Evolutionary conservation across 2,113 vertebrate genomes (phyloP), one percentile per base, ranked within the genome.

Genomic region (Desmodus rotundus): DNA sequence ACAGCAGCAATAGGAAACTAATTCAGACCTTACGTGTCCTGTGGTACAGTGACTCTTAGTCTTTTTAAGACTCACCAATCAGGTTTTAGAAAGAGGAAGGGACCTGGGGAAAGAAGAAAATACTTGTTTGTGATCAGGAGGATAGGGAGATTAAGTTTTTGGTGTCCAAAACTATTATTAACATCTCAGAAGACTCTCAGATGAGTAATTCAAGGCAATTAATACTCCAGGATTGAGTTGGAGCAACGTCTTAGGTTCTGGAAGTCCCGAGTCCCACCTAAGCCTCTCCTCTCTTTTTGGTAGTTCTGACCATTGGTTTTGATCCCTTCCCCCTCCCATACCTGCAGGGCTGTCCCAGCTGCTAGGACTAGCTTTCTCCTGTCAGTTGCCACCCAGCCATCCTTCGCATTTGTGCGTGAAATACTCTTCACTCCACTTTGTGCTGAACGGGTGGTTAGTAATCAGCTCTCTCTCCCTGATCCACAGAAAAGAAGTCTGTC

Each of bases 81-180:
- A 43, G 43, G 9, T 82, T 72, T 72, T 89, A 33, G 56, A 73
- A 83, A 91, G 45, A 90, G 43, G 63, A 52, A 45, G 1, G 26
- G 65, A 7, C 15, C 1, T 33, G 19, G 22, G 56, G 12, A 19
- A 77, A 67, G 22, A 15, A 65, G 68, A 67, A 89, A 87, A 81
- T 2, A 52, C 20, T 85, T 89, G 38, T 4, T 63, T 38, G 54
- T 58, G 43, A 89, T 67, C 41, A 84, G 47, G 67, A 80, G 54
- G 61, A 50, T 36, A 65, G 28, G 17, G 61, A 93, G 58, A 80
- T 45, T 4, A 93, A 78, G 24, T 88, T 85, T 83, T 93, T 63
- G 41, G 36, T 54, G 28, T 58, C 45, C 4, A 63, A 26, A 20
- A 68, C 68, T 85, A 68, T 67, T 67, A 5, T 72, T 31, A 43